phyloP scores from a whole-genome alignment of 2,888 invertebrate genomes.

The Nebria brevicollis region DNA sequence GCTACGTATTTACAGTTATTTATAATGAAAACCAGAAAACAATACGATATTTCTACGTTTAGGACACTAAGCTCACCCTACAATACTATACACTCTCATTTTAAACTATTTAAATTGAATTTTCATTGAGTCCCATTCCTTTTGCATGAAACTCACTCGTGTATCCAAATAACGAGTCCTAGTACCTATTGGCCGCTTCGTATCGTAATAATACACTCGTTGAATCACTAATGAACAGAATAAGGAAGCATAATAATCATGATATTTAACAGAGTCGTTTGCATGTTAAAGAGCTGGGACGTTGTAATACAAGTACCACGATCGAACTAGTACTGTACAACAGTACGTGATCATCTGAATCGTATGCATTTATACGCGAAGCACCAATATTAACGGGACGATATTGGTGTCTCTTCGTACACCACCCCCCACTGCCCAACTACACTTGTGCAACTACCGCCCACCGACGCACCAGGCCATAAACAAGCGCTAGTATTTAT shows the following conservation, averaged over 20 bases:
- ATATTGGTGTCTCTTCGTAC: background rate
- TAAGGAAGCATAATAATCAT: conserved; percentile 45
- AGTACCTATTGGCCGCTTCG: conserved; percentile 4
- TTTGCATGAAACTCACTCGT: background rate
- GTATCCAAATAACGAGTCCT: background rate
- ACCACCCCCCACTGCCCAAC: background rate
- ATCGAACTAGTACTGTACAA: background rate
- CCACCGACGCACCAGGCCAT: background rate
- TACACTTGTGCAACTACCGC: background rate
- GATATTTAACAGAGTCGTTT: conserved; percentile 42
- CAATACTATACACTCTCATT: background rate
- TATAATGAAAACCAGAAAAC: too few species aligned
- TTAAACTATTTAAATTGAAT: background rate
- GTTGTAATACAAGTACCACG: background rate
- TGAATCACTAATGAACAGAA: conserved; percentile 41
- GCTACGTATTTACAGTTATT: too few species aligned
- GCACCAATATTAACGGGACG: background rate
- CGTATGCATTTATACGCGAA: background rate
- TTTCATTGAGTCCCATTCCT: background rate
- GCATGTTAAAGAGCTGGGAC: conserved; percentile 37
- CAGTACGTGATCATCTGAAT: background rate
- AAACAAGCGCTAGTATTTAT: background rate
- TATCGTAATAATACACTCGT: conserved; percentile 30
- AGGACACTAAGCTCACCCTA: too few species aligned
- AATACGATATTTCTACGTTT: too few species aligned